Evolutionary conservation across 2,797 vertebrate species (phyloP), one percentile per base, ranked within the genome.

Genomic region (Ctenopoma kingsleyae): DNA sequence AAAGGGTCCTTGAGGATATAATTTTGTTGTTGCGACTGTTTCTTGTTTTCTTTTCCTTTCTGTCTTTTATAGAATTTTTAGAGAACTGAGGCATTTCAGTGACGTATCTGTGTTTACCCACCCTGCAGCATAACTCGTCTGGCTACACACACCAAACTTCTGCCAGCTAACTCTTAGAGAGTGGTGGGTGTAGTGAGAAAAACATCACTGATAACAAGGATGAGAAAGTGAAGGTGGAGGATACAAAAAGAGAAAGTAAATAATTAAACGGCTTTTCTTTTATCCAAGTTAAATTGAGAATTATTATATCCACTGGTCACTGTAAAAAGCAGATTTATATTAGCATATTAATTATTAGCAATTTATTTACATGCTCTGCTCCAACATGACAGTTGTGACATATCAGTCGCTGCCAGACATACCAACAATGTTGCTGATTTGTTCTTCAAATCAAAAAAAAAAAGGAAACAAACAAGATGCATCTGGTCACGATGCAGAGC

Each of bases 161-260:
- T 38, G 59, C 53, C 81, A 67, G 69, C 77, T 46, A 71, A 83
- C 67, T 75, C 64, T 66, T 25, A 71, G 49, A 60, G 32, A 71
- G 63, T 51, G 57, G 74, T 77, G 72, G 80, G 68, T 62, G 74
- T 51, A 61, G 68, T 65, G 76, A 69, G 72, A 76, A 78, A 77
- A 86, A 71, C 41, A 78, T 25, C 6, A 7, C 44, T 40, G 32
- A 71, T 48, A 76, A 71, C 47, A 52, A 74, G 53, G 47, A 64
- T 23, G 62, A 66, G 51, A 59, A 56, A 71, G 56, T 23, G 49
- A 50, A 53, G 47, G 58, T 67, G 15, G 20, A 43, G 20, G 13
- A 67, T 27, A 61, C 4, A 19, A 58, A 65, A 65, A 69, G 19
- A 71, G 12, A 66, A 53, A 69, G 43, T 17, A 67, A 75, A 68